These are phyloP conservation scores for Hyposmocoma kahamanoa DNA, from an alignment of 1,140 invertebrate genomes.

Conservation along the genomic window DNA sequence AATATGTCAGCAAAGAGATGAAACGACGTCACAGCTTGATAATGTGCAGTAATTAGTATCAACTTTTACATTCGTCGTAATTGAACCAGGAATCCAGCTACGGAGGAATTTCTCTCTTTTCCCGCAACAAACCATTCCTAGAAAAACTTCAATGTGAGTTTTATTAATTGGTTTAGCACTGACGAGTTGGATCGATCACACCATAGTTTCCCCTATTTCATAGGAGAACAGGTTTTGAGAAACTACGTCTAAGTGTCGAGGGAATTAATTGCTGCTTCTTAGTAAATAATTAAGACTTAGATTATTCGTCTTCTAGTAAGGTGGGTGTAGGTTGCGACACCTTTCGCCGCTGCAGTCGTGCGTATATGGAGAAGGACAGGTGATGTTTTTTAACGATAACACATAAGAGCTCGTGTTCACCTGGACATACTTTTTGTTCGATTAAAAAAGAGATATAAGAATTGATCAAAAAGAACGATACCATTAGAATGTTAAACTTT, in stretches of 20 bases:
- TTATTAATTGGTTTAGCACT: constrained; percentile 43
- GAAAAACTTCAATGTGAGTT: constrained; percentile 46
- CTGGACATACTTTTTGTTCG: constrained; percentile 30
- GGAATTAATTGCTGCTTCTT: constrained; percentile 38
- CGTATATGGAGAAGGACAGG: constrained; percentile 45
- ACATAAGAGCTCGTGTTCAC: constrained; percentile 27
- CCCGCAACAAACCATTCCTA: constrained; percentile 25
- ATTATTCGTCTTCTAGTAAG: constrained; percentile 19
- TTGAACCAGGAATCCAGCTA: constrained; percentile 28
- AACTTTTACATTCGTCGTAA: constrained; percentile 42
- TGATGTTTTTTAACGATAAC: constrained; percentile 46
- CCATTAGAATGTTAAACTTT: background rate
- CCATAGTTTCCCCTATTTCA: constrained; percentile 22
- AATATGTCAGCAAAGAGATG: constrained; percentile 10
- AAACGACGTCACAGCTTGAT: background rate
- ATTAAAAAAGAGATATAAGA: background rate
- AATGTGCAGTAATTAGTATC: constrained; percentile 17
- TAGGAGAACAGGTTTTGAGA: constrained; percentile 18
- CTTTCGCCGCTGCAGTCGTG: constrained; percentile 36
- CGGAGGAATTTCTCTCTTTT: constrained; percentile 38
- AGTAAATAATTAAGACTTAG: constrained; percentile 28
- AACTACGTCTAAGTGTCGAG: constrained; percentile 9
- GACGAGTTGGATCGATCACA: constrained; percentile 11
- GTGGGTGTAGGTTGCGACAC: constrained; percentile 30
- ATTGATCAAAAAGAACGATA: background rate